Conservation (phyloP, 2,888 invertebrate species). For the Agrochola litura region DNA sequence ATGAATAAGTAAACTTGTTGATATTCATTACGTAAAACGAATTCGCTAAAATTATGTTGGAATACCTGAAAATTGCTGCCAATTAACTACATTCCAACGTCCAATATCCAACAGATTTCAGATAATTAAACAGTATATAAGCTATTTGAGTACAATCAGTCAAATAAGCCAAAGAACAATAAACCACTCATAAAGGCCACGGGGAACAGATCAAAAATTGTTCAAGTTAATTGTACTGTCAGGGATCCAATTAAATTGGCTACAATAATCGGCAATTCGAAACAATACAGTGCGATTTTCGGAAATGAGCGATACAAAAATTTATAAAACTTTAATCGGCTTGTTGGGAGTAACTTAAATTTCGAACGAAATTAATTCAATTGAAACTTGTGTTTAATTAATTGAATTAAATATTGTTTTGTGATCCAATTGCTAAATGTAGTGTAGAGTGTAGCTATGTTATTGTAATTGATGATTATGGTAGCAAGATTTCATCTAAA, state of each 20-base stretch:
- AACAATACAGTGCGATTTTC: constrained; percentile 63
- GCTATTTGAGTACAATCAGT: constrained; percentile 52
- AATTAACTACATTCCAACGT: not conserved
- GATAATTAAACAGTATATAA: constrained; percentile 48
- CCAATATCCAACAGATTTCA: constrained; percentile 21
- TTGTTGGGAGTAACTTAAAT: constrained; percentile 46
- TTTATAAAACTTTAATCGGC: constrained; percentile 40
- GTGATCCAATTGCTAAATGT: constrained; percentile 4
- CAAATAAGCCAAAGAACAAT: constrained; percentile 60
- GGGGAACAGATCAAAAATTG: constrained; percentile 59
- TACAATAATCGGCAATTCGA: constrained; percentile 62
- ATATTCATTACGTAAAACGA: no score
- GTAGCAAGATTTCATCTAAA: not conserved
- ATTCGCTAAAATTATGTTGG: not conserved
- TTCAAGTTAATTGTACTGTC: constrained; percentile 66
- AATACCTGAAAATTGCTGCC: not conserved
- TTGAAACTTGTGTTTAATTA: constrained; percentile 27
- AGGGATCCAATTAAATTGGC: constrained; percentile 65
- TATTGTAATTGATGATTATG: constrained; percentile 3
- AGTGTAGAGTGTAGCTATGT: not conserved
- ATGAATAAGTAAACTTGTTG: constrained; percentile 7
- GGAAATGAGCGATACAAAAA: constrained; percentile 61
- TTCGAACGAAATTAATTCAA: constrained; percentile 30
- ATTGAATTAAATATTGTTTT: constrained; percentile 21
- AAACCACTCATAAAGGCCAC: constrained; percentile 59